phyloP scores from a whole-genome alignment of 2,113 vertebrate species.

The Lepus americanus region DNA sequence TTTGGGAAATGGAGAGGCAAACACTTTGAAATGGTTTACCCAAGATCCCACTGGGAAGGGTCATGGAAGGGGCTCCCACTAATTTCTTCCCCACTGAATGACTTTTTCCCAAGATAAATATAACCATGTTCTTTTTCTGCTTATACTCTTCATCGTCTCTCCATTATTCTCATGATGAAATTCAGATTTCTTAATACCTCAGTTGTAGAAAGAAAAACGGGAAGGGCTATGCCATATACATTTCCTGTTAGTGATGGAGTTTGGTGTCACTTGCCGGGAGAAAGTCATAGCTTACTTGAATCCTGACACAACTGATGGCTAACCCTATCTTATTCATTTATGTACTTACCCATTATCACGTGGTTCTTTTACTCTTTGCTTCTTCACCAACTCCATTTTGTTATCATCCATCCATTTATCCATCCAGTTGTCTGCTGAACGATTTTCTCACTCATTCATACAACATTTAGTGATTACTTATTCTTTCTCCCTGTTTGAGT shows the following conservation, averaged over 20 bases:
- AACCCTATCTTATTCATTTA: neutral
- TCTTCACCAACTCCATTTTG: neutral
- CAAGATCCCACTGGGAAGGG: neutral
- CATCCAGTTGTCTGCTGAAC: neutral
- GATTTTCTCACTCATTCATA: neutral
- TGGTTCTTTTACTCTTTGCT: neutral
- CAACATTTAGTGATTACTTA: neutral
- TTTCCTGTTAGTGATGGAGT: neutral
- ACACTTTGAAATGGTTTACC: neutral
- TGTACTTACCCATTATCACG: neutral
- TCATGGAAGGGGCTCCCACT: neutral
- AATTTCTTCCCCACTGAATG: neutral
- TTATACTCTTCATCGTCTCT: neutral
- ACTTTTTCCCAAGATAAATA: neutral
- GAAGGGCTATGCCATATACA: neutral
- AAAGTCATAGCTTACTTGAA: neutral
- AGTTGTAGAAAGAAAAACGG: neutral
- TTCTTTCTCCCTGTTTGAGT: neutral
- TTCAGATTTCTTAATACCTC: neutral
- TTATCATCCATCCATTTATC: neutral
- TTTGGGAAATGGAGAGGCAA: neutral
- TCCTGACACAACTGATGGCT: neutral
- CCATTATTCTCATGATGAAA: slow-evolving; percentile 9
- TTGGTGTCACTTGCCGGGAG: neutral
- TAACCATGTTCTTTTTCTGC: neutral